phyloP scores from a whole-genome alignment of 2,888 invertebrate species.

The Lamellibrachia satsuma region DNA sequence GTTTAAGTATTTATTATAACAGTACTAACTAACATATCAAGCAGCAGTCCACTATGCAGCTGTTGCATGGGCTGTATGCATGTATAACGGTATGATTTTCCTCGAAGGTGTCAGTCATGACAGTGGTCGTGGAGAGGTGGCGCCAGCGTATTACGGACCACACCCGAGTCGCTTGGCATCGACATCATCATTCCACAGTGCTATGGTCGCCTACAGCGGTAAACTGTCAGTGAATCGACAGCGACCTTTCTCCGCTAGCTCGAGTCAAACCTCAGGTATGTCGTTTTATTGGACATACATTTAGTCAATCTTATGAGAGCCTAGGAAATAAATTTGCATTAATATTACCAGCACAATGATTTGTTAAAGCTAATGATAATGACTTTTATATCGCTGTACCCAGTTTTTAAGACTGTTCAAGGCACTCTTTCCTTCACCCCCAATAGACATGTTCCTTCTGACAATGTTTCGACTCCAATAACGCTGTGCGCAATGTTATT shows the following conservation, averaged over 20 bases:
- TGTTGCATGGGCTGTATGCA: too few relatives aligned
- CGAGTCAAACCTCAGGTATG: conserved; percentile 24
- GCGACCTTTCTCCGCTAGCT: conserved; percentile 30
- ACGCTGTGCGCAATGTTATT: not conserved
- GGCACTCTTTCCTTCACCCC: too few relatives aligned
- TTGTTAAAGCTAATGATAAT: too few relatives aligned
- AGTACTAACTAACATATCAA: too few relatives aligned
- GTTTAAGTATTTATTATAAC: too few relatives aligned
- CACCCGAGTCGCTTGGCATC: not conserved
- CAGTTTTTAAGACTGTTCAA: too few relatives aligned
- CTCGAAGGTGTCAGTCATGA: not conserved
- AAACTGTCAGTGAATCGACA: not conserved
- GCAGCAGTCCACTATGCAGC: too few relatives aligned
- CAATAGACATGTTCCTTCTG: not conserved
- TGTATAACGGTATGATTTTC: not conserved
- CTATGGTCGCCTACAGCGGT: not conserved
- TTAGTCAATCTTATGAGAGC: not conserved
- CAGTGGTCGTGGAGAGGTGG: not conserved
- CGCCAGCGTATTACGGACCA: not conserved
- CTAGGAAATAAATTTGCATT: not conserved
- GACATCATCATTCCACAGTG: not conserved
- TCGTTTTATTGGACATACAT: not conserved
- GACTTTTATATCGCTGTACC: too few relatives aligned
- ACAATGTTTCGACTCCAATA: not conserved
- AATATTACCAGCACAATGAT: too few relatives aligned